These are phyloP conservation scores for Adelges cooleyi DNA, from an alignment of 1,140 invertebrate genomes.

Conservation along the genomic window DNA sequence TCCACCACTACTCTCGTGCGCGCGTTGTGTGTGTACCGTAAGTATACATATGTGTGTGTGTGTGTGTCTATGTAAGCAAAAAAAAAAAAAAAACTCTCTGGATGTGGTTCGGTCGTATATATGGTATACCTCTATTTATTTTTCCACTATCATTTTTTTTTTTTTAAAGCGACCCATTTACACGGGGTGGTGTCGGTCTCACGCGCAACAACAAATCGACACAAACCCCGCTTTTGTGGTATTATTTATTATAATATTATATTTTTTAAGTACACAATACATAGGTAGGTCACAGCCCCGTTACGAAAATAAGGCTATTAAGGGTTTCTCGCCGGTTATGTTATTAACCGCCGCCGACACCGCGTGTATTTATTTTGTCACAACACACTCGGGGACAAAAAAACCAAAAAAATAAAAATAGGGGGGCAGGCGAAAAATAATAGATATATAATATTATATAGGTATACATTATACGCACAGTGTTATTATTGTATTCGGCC, in stretches of 20 bases:
- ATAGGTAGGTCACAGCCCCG: no score
- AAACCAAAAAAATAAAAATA: neutral
- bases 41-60: no score
- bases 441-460: no score
- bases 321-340: neutral
- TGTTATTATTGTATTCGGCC: no score
- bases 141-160: neutral
- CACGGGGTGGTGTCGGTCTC: neutral
- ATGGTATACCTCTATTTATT: no score
- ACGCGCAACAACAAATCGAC: slow-evolving; percentile 11
- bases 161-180: neutral
- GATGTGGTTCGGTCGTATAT: no score
- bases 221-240: neutral
- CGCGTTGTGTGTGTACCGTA: no score
- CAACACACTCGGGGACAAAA: slow-evolving; percentile 8
- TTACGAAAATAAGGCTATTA: slow-evolving; percentile 23
- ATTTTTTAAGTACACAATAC: no score
- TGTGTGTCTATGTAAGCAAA: no score
- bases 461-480: neutral
- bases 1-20: no score
- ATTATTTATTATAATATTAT: no score
- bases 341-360: neutral
- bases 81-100: no score
- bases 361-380: slow-evolving; percentile 25
- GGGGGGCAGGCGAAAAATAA: neutral